Percentiles rank a stretch among this genome's conserved stretches.
These are phyloP conservation scores for human (Homo sapiens) DNA, from an alignment of 2,113 vertebrate genomes.

Conservation along the genomic window GRCh38 chr4:18800501-18801000, in stretches of 20 bases:
- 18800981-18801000: neutral
- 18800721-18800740: neutral
- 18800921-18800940: neutral
- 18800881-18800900: constrained; percentile 8
- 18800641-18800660: neutral
- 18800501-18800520: neutral
- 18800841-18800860: neutral
- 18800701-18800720: neutral
- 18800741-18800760: neutral
- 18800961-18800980: neutral
- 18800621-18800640: neutral
- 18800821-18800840: neutral
- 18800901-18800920: neutral
- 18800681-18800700: neutral
- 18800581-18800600: neutral
- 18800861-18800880: neutral
- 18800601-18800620: neutral
- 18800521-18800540: neutral
- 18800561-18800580: neutral
- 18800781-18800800: neutral
- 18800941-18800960: neutral
- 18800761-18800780: neutral
- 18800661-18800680: neutral
- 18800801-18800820: neutral
- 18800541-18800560: neutral